Percentiles rank a stretch among this genome's conserved stretches.
phyloP scores from a whole-genome alignment of 2,888 invertebrate genomes.

The Carpatolechia fugitivella region DNA sequence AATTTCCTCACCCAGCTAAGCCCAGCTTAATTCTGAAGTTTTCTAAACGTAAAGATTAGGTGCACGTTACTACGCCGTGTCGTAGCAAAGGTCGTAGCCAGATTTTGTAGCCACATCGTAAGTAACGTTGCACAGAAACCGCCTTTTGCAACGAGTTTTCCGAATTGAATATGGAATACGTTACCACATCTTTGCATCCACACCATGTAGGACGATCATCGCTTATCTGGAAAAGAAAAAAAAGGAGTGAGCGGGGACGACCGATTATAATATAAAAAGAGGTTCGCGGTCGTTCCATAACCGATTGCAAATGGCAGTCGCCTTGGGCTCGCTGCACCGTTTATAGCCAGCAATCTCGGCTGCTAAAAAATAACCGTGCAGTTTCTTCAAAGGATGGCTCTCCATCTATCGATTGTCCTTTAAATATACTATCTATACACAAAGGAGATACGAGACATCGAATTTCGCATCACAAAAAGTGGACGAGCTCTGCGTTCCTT shows the following conservation, averaged over 20 bases:
- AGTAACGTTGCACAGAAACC: background rate
- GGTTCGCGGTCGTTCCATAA: conserved; percentile 75
- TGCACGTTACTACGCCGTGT: too few species aligned
- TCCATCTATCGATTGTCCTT: conserved; percentile 54
- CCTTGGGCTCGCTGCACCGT: conserved; percentile 63
- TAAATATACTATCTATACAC: conserved; percentile 39
- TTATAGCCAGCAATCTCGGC: conserved; percentile 73
- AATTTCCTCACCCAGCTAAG: background rate
- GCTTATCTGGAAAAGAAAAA: conserved; percentile 52
- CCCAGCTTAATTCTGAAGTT: too few species aligned
- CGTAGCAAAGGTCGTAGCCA: background rate
- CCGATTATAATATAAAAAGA: conserved; percentile 77
- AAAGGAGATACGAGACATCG: conserved; percentile 50
- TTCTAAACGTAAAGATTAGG: too few species aligned
- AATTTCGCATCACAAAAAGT: conserved; percentile 30
- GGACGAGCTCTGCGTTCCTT: conserved; percentile 37
- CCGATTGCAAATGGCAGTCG: conserved; percentile 77
- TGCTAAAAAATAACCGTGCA: conserved; percentile 67
- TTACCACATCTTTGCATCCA: conserved; percentile 46
- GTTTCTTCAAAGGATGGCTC: conserved; percentile 58
- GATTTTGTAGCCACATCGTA: background rate
- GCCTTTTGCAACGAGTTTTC: conserved; percentile 11
- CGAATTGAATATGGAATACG: conserved; percentile 12
- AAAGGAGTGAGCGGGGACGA: conserved; percentile 61
- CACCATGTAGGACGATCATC: conserved; percentile 49